A percentile compares a stretch with the other conserved stretches of the same genome.
These are phyloP conservation scores for Gymnodraco acuticeps DNA, from an alignment of 2,797 vertebrate genomes.

Conservation along the genomic window DNA sequence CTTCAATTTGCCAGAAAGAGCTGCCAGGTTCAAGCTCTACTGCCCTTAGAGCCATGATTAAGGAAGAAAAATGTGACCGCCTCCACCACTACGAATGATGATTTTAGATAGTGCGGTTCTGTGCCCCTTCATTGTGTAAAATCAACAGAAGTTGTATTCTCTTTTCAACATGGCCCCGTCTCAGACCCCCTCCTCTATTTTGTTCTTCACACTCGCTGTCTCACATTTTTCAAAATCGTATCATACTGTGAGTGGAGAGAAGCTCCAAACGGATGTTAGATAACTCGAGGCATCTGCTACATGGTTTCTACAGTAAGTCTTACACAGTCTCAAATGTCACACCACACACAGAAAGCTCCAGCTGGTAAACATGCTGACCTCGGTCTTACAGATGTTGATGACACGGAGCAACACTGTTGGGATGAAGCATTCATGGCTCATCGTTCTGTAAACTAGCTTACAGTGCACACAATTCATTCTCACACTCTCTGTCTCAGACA, in stretches of 20 bases:
- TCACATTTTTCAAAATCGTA: slow-evolving; percentile 32
- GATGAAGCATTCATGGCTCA: slow-evolving; percentile 29
- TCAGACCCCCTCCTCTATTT: slow-evolving; percentile 12
- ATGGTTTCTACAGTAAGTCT: slow-evolving; percentile 4
- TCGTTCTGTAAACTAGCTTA: slow-evolving; percentile 30
- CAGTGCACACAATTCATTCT: not conserved
- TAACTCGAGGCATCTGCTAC: slow-evolving; percentile 38
- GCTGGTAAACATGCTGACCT: slow-evolving; percentile 46
- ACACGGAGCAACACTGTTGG: slow-evolving; percentile 1
- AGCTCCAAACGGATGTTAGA: slow-evolving; percentile 29
- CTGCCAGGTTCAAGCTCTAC: not conserved
- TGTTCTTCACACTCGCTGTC: slow-evolving; percentile 28
- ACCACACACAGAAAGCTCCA: slow-evolving; percentile 16
- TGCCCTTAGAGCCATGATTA: not conserved
- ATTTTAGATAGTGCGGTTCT: slow-evolving; percentile 4
- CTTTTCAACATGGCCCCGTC: not conserved
- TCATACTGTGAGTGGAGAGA: slow-evolving; percentile 28
- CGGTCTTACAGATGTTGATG: slow-evolving; percentile 27
- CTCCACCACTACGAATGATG: not conserved
- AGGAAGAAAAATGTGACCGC: slow-evolving; percentile 3
- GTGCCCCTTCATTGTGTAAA: slow-evolving; percentile 9
- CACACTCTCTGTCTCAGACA: slow-evolving; percentile 11
- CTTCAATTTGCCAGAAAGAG: slow-evolving; percentile 3
- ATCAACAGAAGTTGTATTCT: slow-evolving; percentile 8
- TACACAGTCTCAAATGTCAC: slow-evolving; percentile 9